Base-by-base conservation (phyloP, 2,888 invertebrate genomes). In the Chrysotoxum bicinctum region DNA sequence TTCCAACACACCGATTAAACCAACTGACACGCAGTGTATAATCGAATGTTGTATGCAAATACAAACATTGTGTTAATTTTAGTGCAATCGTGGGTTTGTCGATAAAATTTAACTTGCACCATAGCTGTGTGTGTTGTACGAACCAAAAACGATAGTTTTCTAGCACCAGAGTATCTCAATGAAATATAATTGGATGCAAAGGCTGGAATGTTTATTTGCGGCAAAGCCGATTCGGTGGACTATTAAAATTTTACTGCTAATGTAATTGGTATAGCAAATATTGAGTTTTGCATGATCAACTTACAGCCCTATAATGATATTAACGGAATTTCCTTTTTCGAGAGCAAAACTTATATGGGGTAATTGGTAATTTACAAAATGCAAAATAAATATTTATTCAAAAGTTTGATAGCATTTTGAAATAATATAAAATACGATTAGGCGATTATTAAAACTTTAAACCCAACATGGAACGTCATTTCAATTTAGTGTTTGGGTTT, bases 251-350 rank as follows among this genome's bases (percentile, higher is more conserved):
- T 58, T 40, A 35, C 45, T 52, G 48, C 30, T 79, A 70, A 70
- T 58, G 56, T 75, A 77, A 77, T 77, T 72, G 58, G 14, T 60
- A n/a, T n/a, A 60, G 50, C 72, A 77, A 82, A 82, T 82, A 76
- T 77, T 77, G 66, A 45, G 37, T n/a, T 37, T 40, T 58, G 43
- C 66, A 21, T 40, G 66, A 35, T n/a, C 66, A 82, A 68, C 82
- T 68, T 60, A 60, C 52, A 68, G 64, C 50, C 19, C 50, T 60
- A 35, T 23, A 77, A 72, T 72, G 52, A 66, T 76, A 76, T 72
- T 43, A 72, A 77, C 43, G 26, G 35, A 72, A 58, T 66, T 58
- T 48, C 21, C 6, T 43, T 30, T 74, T 62, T 43, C 26, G n/a
- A n/a, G n/a, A 16, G 1, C 43, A 43, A 62, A 40, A 23, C 40